Evolutionary conservation across 2,888 invertebrate species (phyloP).

Genomic region (Syrphus vitripennis): DNA sequence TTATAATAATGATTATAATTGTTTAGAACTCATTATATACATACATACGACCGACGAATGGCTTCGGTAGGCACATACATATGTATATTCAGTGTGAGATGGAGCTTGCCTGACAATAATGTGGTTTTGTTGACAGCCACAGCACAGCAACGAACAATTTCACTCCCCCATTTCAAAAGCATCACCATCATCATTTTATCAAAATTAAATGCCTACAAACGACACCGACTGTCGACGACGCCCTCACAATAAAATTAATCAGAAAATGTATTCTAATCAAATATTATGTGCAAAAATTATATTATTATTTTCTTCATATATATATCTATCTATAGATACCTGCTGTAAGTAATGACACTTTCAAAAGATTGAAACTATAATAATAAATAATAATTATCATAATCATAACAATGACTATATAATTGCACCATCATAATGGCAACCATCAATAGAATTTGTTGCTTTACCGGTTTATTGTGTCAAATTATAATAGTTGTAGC

Average conservation of each 20-base stretch:
- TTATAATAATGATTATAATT: constrained; percentile 62
- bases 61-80: background rate
- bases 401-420: constrained; percentile 22
- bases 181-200: too few species aligned
- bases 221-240: background rate
- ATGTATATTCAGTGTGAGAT: background rate
- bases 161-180: background rate
- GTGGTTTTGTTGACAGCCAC: constrained; percentile 48
- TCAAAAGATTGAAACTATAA: constrained; percentile 20
- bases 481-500: constrained; percentile 9
- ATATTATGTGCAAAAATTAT: constrained; percentile 34
- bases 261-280: constrained; percentile 41
- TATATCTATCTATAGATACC: background rate
- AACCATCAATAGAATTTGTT: background rate
- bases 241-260: background rate
- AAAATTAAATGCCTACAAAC: background rate
- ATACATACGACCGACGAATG: background rate
- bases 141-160: background rate
- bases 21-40: constrained; percentile 24
- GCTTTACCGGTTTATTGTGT: constrained; percentile 21
- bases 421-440: constrained; percentile 30
- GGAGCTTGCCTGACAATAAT: constrained; percentile 30
- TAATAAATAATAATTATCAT: constrained; percentile 22
- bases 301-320: constrained; percentile 1
- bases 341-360: background rate